Evolutionary conservation across 2,113 vertebrate genomes (phyloP), one percentile per base, ranked within the genome.

Genomic region (Myrmecobius fasciatus): DNA sequence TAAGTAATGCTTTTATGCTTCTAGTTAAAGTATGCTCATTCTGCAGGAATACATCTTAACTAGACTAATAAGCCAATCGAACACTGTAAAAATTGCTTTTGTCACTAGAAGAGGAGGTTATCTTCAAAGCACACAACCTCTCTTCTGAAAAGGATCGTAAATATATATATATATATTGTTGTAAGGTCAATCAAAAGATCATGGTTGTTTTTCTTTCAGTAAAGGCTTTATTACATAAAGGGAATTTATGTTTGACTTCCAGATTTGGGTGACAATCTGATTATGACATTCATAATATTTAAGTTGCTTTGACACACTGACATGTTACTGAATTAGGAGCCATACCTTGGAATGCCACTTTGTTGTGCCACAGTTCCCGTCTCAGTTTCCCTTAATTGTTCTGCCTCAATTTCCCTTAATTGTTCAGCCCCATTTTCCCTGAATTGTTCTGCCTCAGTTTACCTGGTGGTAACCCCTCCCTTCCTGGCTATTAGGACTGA

Each of bases 331-430:
- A 99, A 95, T 99, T 99, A 98, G 99, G 99, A 4, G 99, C 99
- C 97, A 99, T 99, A 96, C 99, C 99, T 97, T 99, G 99, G 98
- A 99, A 99, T 4, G 99, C 99, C 53, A 98, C 98, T 99, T 99
- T 99, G n/a, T n/a, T n/a, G n/a, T n/a, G n/a, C n/a, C n/a, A n/a
- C n/a, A n/a, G n/a, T n/a, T n/a, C n/a, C n/a, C n/a, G n/a, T n/a
- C n/a, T n/a, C n/a, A n/a, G n/a, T n/a, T n/a, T n/a, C n/a, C n/a
- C n/a, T n/a, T n/a, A n/a, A n/a, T n/a, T n/a, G n/a, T n/a, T n/a
- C n/a, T n/a, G n/a, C n/a, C n/a, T n/a, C n/a, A n/a, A n/a, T n/a
- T n/a, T n/a, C n/a, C n/a, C n/a, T n/a, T n/a, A n/a, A n/a, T n/a
- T n/a, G n/a, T n/a, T n/a, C n/a, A n/a, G n/a, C n/a, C n/a, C n/a